phyloP scores from a whole-genome alignment of 1,140 invertebrate genomes.

The Drosophila pseudoananassae region DNA sequence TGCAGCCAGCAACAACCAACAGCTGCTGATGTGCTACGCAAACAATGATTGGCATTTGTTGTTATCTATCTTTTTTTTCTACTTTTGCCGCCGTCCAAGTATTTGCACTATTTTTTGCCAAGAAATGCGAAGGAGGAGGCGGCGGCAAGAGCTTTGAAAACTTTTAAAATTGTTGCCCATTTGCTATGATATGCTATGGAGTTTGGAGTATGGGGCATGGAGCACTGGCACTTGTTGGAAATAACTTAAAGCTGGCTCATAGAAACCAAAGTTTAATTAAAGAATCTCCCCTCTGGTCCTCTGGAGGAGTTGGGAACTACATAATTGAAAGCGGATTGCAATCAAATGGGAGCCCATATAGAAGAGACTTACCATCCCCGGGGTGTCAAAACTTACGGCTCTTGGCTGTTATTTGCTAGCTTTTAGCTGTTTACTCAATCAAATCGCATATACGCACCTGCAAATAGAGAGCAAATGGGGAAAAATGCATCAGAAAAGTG shows the following conservation, averaged over 20 bases:
- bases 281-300: slow-evolving; percentile 36
- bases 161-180: slow-evolving; percentile 68
- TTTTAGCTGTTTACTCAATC: neutral
- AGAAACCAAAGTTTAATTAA: slow-evolving; percentile 67
- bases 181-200: slow-evolving; percentile 51
- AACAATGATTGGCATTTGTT: slow-evolving; percentile 79
- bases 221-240: slow-evolving; percentile 35
- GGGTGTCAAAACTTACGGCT: slow-evolving; percentile 15
- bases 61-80: slow-evolving; percentile 52
- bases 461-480: slow-evolving; percentile 43
- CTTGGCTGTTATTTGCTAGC: no score
- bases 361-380: slow-evolving; percentile 8
- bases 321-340: slow-evolving; percentile 21
- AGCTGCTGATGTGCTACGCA: slow-evolving; percentile 77
- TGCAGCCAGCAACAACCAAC: slow-evolving; percentile 49
- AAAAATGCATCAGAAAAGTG: slow-evolving; percentile 22
- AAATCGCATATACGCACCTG: slow-evolving; percentile 60
- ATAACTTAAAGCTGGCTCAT: slow-evolving; percentile 55
- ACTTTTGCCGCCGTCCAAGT: slow-evolving; percentile 53
- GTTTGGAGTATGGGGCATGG: slow-evolving; percentile 1
- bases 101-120: slow-evolving; percentile 61
- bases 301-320: slow-evolving; percentile 14
- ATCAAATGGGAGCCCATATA: slow-evolving; percentile 1
- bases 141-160: slow-evolving; percentile 49
- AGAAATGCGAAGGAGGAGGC: slow-evolving; percentile 40